Conservation (phyloP, 2,888 invertebrate species). For the Tipula helvola region DNA sequence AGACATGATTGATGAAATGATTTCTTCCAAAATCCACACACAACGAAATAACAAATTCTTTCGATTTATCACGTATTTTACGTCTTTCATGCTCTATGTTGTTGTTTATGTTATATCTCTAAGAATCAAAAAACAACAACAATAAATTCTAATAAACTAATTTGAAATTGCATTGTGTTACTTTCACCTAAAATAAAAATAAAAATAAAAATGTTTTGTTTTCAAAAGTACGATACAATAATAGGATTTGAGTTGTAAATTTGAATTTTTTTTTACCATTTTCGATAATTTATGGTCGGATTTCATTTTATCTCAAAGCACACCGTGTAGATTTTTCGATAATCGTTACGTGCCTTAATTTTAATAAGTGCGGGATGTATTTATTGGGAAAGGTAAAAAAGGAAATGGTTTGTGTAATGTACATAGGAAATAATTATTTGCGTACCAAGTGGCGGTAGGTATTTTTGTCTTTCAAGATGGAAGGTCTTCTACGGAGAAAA, state of each 20-base stretch:
- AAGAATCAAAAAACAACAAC: neutral
- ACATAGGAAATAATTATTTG: too few relatives aligned
- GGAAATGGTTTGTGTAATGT: too few relatives aligned
- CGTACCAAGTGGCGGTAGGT: too few relatives aligned
- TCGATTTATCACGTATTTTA: neutral
- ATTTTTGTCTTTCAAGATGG: too few relatives aligned
- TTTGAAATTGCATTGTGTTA: neutral
- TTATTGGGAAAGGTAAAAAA: too few relatives aligned
- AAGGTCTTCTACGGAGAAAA: too few relatives aligned
- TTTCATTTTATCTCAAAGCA: neutral
- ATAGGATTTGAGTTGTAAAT: neutral
- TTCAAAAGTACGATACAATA: neutral
- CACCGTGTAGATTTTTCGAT: too few relatives aligned
- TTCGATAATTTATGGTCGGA: neutral
- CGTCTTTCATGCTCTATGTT: neutral
- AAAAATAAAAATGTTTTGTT: neutral
- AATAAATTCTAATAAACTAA: neutral
- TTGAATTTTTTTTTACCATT: neutral
- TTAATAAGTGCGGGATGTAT: too few relatives aligned
- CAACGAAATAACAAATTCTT: neutral
- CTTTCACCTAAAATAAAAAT: neutral
- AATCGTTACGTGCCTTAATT: too few relatives aligned
- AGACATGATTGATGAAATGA: neutral
- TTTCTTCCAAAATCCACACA: neutral
- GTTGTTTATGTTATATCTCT: neutral